These are phyloP conservation scores for Vulpes lagopus DNA, from an alignment of 2,113 vertebrate genomes.

Conservation along the genomic window DNA sequence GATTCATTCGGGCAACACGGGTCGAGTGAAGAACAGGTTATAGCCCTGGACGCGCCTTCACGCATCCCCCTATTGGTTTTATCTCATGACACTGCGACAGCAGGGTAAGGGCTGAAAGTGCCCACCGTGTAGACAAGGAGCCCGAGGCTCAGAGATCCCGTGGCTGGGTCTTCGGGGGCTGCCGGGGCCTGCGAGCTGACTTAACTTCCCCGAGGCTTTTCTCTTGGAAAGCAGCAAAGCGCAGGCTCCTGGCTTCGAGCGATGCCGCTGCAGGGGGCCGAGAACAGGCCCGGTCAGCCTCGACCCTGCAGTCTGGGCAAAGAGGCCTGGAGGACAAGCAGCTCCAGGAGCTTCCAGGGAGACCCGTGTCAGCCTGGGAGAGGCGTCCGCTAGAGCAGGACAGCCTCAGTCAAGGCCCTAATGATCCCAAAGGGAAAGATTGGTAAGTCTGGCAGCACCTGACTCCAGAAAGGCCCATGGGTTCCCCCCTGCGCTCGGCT, in stretches of 20 bases:
- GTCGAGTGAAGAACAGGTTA: not conserved
- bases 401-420: not conserved
- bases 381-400: fast-evolving
- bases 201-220: not conserved
- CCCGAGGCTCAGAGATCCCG: not conserved
- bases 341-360: not conserved
- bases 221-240: not conserved
- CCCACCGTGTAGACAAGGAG: not conserved
- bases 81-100: not conserved
- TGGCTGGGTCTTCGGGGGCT: not conserved
- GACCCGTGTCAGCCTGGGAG: not conserved
- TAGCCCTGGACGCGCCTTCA: not conserved
- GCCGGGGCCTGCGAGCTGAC: too few species aligned
- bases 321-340: not conserved
- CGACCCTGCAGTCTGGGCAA: not conserved
- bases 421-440: not conserved
- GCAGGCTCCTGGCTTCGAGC: not conserved
- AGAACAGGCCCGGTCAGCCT: not conserved
- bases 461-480: not conserved
- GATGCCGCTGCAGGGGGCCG: too few species aligned
- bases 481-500: not conserved
- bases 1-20: not conserved
- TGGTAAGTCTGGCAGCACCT: fast-evolving
- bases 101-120: not conserved
- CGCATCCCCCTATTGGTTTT: not conserved